Percentiles rank a stretch among this genome's conserved stretches.
phyloP scores from a whole-genome alignment of 2,888 invertebrate species.

The Netelia inedita region DNA sequence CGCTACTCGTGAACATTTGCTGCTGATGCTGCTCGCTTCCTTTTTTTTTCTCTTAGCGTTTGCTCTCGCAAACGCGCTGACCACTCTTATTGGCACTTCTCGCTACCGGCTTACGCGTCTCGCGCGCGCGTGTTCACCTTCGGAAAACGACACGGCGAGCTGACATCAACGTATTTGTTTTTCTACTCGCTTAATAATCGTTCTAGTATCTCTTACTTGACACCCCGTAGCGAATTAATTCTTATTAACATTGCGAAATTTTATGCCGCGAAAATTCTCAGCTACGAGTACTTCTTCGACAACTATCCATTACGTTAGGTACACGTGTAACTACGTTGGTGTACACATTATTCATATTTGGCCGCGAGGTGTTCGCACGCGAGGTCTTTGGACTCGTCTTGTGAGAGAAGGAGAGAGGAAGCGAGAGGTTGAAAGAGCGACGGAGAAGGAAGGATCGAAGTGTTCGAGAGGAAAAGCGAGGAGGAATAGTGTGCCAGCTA shows the following conservation, averaged over 20 bases:
- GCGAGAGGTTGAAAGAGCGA: not conserved
- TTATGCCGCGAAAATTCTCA: slow-evolving; percentile 29
- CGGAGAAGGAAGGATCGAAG: slow-evolving; percentile 8
- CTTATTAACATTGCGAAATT: not conserved
- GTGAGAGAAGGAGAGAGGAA: no score
- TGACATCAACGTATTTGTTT: no score
- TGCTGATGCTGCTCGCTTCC: slow-evolving; percentile 42
- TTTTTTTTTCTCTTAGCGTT: slow-evolving; percentile 15
- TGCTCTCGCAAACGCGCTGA: slow-evolving; percentile 43
- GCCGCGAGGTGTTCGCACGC: slow-evolving; percentile 57
- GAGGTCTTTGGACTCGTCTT: slow-evolving; percentile 16
- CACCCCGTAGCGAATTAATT: no score
- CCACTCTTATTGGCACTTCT: slow-evolving; percentile 68
- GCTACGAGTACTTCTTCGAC: slow-evolving; percentile 30
- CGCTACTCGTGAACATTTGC: slow-evolving; percentile 68
- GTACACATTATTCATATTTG: slow-evolving; percentile 50
- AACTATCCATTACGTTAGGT: slow-evolving; percentile 44
- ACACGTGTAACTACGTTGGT: slow-evolving; percentile 42
- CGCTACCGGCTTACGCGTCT: slow-evolving; percentile 45
- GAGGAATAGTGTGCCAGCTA: slow-evolving; percentile 68
- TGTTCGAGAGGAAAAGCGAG: slow-evolving; percentile 36
- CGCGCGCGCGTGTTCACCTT: not conserved
- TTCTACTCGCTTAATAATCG: not conserved
- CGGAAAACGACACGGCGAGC: no score
- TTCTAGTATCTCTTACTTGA: not conserved